Evolutionary conservation across 2,113 vertebrate genomes (phyloP).

Genomic region (Cinclus mexicanus): DNA sequence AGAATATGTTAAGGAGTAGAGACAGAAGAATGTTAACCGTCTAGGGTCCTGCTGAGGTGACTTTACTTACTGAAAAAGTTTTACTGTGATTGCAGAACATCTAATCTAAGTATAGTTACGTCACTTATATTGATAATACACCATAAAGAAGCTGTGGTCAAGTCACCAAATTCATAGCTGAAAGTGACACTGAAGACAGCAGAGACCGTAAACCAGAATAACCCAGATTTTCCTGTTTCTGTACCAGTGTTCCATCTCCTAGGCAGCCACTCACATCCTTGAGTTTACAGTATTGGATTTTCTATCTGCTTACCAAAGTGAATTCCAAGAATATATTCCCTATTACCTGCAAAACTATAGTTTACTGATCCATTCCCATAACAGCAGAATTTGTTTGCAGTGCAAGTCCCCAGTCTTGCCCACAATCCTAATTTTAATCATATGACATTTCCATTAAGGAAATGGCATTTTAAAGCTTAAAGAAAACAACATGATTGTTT

Average conservation of each 20-base stretch:
- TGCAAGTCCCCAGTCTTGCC: neutral
- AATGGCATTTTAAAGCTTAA: neutral
- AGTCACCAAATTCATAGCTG: neutral
- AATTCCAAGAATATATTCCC: neutral
- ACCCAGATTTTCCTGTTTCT: neutral
- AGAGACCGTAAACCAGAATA: neutral
- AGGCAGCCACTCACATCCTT: neutral
- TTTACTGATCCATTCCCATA: neutral
- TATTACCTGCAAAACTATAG: neutral
- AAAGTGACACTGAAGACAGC: neutral
- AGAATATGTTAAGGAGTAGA: neutral
- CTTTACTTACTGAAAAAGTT: neutral
- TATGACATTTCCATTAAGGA: neutral
- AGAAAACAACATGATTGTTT: neutral
- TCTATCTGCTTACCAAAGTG: neutral
- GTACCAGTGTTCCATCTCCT: neutral
- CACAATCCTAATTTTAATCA: neutral
- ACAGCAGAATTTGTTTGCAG: neutral
- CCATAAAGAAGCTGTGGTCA: neutral
- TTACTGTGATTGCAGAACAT: neutral
- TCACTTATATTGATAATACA: neutral
- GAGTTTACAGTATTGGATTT: neutral
- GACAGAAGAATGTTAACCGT: neutral
- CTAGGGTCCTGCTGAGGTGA: neutral
- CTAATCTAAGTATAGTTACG: neutral